Percentiles rank a stretch among this genome's conserved stretches.
phyloP scores from a whole-genome alignment of 2,113 vertebrate genomes.

The Cyanoramphus novaezelandiae region DNA sequence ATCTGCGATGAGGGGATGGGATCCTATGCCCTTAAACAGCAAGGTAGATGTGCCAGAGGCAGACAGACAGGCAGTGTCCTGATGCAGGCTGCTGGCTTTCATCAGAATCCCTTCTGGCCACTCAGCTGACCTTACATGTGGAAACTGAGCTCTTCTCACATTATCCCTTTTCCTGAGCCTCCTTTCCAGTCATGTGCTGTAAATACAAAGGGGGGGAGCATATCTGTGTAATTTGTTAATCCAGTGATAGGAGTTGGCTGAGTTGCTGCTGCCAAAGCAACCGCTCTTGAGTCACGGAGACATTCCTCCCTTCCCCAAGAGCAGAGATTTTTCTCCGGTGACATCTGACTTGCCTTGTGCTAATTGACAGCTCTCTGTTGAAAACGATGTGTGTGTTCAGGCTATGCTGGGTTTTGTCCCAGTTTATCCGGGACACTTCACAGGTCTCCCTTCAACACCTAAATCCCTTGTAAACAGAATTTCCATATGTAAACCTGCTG shows the following conservation, averaged over 20 bases:
- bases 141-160: not conserved
- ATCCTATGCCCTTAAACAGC: not conserved
- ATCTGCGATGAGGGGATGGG: not conserved
- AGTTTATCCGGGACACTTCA: not conserved
- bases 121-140: constrained; percentile 6
- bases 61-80: not conserved
- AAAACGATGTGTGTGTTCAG: not conserved
- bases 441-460: not conserved
- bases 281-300: not conserved
- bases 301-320: constrained; percentile 10
- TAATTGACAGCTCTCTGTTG: constrained; percentile 3
- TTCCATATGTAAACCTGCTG: not conserved
- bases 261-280: not conserved
- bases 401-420: not conserved
- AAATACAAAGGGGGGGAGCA: not conserved
- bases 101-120: not conserved
- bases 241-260: not conserved
- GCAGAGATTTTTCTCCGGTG: constrained; percentile 19
- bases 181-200: constrained; percentile 18
- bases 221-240: constrained; percentile 21
- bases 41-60: accelerated
- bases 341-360: not conserved
- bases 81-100: not conserved
- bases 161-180: not conserved
- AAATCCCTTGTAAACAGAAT: not conserved